These are phyloP conservation scores for Platycheirus albimanus DNA, from an alignment of 2,888 invertebrate genomes.

Conservation along the genomic window DNA sequence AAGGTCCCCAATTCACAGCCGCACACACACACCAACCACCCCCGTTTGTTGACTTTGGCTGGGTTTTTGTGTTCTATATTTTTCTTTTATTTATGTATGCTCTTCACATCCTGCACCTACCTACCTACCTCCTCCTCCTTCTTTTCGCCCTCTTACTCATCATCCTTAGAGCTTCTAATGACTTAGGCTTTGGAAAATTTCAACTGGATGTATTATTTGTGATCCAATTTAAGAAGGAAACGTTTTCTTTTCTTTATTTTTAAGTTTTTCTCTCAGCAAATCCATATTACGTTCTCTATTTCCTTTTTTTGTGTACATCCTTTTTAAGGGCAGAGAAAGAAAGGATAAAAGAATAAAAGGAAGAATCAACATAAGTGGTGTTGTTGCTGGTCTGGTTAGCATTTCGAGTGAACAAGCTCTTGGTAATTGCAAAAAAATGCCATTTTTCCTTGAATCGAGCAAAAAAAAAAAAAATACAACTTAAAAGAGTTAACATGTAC, in stretches of 20 bases:
- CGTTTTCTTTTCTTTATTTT: slow-evolving; percentile 21
- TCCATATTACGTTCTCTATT: neutral
- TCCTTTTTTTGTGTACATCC: slow-evolving; percentile 31
- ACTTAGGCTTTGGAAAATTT: slow-evolving; percentile 68
- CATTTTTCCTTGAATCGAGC: slow-evolving; percentile 40
- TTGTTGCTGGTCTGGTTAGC: slow-evolving; percentile 58
- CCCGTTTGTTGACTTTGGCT: slow-evolving; percentile 44
- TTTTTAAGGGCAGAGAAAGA: slow-evolving; percentile 3
- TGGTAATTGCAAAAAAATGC: slow-evolving; percentile 35
- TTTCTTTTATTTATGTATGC: slow-evolving; percentile 23
- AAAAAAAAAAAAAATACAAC: slow-evolving; percentile 6
- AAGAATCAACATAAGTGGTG: slow-evolving; percentile 67
- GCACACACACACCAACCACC: neutral
- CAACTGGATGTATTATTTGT: slow-evolving; percentile 70
- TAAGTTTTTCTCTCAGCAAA: slow-evolving; percentile 15
- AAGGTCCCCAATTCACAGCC: slow-evolving; percentile 1
- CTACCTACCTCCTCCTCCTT: neutral
- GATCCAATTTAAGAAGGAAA: slow-evolving; percentile 69
- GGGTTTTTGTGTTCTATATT: slow-evolving; percentile 36
- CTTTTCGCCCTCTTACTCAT: too few species aligned
- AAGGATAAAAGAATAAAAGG: slow-evolving; percentile 42
- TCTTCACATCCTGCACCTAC: slow-evolving; percentile 22
- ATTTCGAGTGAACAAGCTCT: slow-evolving; percentile 57
- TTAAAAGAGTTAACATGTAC: slow-evolving; percentile 5
- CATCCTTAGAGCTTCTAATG: slow-evolving; percentile 44